Base-by-base conservation (phyloP, 2,797 vertebrate genomes). In the Macropus fuliginosus region DNA sequence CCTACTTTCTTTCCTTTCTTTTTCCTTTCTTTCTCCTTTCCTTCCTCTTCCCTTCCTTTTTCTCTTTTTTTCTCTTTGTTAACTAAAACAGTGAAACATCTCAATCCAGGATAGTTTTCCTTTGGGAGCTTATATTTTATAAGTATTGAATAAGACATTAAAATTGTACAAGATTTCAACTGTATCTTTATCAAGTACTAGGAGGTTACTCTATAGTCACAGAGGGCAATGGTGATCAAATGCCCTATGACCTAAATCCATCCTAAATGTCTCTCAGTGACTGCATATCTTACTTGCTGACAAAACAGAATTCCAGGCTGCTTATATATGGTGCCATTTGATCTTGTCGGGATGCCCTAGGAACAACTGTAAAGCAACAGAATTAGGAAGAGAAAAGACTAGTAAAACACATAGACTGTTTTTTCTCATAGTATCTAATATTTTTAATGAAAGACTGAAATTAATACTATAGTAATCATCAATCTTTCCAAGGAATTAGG, bases 381-480 rank as follows among this genome's bases (percentile, higher is more conserved):
- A 93, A 92, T 93, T 34, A 62, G 90, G 90, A 87, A 62, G 12
- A 1, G 14, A 54, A 56, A 3, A 34, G 92, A 28, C 91, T 96
- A 91, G 93, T 93, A 93, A 95, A 97, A 96, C 31, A 28, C 5
- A 90, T 52, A 21, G 34, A 13, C 6, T 66, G 46, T 92, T 40
- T 27, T 96, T 91, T 50, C 0, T 34, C 91, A 62, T 94, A 97
- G 57, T n/a, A 95, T 52, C 54, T 40, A 24, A 28, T 62, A 56
- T 54, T 97, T 97, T 66, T 56, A 96, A 46, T 74, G 95, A 96
- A 90, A 93, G 59, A 92, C 50, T 13, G 62, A 54, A 87, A 87
- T 50, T 50, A 24, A 87, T 24, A 87, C 21, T 24, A 87, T 9
- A 87, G 40, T 24, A 87, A 87, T 87, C 40, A 87, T 5, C 18